Evolutionary conservation across 2,888 invertebrate genomes (phyloP).

Genomic region (Apoderus coryli): DNA sequence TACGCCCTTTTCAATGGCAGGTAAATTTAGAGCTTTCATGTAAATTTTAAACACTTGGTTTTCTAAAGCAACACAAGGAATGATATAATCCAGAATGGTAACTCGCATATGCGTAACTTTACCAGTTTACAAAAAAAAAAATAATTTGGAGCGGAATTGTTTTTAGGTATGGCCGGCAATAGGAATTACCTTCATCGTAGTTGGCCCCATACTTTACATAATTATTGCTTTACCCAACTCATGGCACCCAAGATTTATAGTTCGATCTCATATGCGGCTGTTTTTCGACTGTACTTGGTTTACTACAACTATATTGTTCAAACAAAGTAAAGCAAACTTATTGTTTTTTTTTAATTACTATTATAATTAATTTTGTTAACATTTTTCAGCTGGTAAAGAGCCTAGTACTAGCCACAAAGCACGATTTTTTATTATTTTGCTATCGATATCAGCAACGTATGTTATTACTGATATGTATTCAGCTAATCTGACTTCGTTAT

Average conservation of each 20-base stretch:
- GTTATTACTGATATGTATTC: slow-evolving; percentile 68
- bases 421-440: slow-evolving; percentile 50
- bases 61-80: too few species aligned
- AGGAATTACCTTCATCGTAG: slow-evolving; percentile 44
- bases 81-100: too few species aligned
- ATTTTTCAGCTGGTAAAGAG: slow-evolving; percentile 39
- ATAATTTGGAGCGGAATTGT: too few species aligned
- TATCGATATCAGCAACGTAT: slow-evolving; percentile 62
- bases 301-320: slow-evolving; percentile 51
- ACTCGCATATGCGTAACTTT: neutral
- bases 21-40: too few species aligned
- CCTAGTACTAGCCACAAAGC: slow-evolving; percentile 50
- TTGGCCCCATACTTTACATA: slow-evolving; percentile 54
- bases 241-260: slow-evolving; percentile 35
- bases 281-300: slow-evolving; percentile 58
- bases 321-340: slow-evolving; percentile 57
- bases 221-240: slow-evolving; percentile 48
- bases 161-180: slow-evolving; percentile 58
- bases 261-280: slow-evolving; percentile 28
- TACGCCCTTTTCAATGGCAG: slow-evolving; percentile 59
- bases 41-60: slow-evolving; percentile 1
- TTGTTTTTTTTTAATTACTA: slow-evolving; percentile 7
- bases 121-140: too few species aligned
- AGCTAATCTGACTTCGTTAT: slow-evolving; percentile 58
- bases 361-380: slow-evolving; percentile 9